Conservation (phyloP, 2,797 vertebrate species). For the Alectoris magna region DNA sequence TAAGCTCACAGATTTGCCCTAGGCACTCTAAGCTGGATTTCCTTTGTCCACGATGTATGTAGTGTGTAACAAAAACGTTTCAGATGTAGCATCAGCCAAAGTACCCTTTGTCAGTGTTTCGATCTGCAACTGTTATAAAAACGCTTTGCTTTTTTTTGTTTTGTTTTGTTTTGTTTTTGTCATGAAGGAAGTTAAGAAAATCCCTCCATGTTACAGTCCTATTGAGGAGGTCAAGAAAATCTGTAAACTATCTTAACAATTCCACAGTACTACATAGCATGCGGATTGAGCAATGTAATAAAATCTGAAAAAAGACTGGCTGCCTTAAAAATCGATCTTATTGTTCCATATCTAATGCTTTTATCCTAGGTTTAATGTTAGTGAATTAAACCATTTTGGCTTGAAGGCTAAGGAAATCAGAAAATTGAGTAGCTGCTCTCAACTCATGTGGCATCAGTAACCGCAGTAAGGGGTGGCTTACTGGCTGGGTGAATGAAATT, state of each 20-base stretch:
- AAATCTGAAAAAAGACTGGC: not conserved
- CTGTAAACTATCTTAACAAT: not conserved
- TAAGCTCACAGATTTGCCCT: not conserved
- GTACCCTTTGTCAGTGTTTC: not conserved
- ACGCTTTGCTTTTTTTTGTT: not conserved
- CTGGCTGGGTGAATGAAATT: not conserved
- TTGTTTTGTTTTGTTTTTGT: not conserved
- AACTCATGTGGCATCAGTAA: not conserved
- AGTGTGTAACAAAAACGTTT: not conserved
- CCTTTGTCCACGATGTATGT: not conserved
- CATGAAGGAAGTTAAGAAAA: slow-evolving; percentile 18
- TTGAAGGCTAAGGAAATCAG: not conserved
- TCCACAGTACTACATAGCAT: not conserved
- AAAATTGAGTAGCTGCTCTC: not conserved
- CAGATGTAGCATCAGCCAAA: not conserved
- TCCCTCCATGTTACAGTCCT: not conserved
- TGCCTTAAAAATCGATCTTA: slow-evolving; percentile 1
- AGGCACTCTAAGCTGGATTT: not conserved
- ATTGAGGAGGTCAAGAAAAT: slow-evolving; percentile 12
- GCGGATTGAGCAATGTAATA: not conserved
- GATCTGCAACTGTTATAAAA: not conserved
- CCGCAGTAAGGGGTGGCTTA: not conserved
- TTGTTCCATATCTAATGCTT: not conserved
- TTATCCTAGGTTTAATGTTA: not conserved
- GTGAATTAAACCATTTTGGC: slow-evolving; percentile 15